Conservation (phyloP, 2,113 vertebrate genomes). For the Periophthalmodon schlosseri region DNA sequence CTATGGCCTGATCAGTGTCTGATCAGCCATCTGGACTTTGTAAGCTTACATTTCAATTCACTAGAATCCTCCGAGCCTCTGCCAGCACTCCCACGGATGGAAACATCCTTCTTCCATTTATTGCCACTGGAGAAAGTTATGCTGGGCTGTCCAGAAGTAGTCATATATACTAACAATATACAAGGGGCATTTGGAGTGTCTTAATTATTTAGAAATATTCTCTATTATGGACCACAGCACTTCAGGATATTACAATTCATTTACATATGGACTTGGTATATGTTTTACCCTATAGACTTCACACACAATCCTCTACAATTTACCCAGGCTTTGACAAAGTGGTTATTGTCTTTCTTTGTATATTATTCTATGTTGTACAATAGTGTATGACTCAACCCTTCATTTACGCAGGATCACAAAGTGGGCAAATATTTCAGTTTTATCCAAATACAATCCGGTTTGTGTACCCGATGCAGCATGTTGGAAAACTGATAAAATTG, state of each 20-base stretch:
- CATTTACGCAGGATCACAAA: not conserved
- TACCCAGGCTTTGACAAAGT: not conserved
- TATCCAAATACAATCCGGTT: not conserved
- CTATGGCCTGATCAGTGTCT: constrained; percentile 10
- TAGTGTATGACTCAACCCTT: not conserved
- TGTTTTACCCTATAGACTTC: not conserved
- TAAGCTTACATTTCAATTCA: constrained; percentile 48
- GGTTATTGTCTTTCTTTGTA: not conserved
- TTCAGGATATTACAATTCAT: not conserved
- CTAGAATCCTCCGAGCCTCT: constrained; percentile 26
- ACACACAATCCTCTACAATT: not conserved
- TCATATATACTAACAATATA: not conserved
- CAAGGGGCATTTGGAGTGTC: no score
- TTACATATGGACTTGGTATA: not conserved
- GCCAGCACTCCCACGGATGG: constrained; percentile 31
- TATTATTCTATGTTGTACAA: no score
- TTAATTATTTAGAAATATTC: no score
- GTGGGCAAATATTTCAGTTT: constrained; percentile 9
- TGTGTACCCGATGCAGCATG: constrained; percentile 5
- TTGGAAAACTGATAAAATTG: constrained; percentile 9
- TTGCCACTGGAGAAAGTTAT: constrained; percentile 9
- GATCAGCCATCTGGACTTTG: constrained; percentile 46
- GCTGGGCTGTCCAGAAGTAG: constrained; percentile 12
- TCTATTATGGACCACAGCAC: no score
- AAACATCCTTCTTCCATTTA: constrained; percentile 24